Percentiles rank a stretch among this genome's conserved stretches.
These are phyloP conservation scores for Motacilla alba DNA, from an alignment of 2,113 vertebrate genomes.

Conservation along the genomic window DNA sequence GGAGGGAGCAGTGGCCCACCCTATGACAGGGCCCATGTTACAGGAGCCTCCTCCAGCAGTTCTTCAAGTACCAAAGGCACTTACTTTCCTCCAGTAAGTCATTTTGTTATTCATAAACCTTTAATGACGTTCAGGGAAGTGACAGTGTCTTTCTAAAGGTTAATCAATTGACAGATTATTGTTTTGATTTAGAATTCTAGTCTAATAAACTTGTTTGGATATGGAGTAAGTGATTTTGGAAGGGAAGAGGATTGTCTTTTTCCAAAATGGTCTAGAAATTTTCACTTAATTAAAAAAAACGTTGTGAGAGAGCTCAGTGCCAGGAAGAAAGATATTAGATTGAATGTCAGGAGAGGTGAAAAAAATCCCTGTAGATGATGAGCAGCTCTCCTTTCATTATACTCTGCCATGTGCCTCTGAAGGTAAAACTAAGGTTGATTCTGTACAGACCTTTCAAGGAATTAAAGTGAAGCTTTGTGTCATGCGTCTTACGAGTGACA, in stretches of 20 bases:
- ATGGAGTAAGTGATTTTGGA: neutral
- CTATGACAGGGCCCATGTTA: constrained; percentile 94
- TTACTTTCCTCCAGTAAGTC: constrained; percentile 92
- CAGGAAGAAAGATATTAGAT: neutral
- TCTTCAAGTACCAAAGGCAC: constrained; percentile 97
- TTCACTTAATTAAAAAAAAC: neutral
- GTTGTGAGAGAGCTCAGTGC: neutral
- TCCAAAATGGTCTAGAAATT: neutral
- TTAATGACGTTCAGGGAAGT: neutral
- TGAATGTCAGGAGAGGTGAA: neutral
- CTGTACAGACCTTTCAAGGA: neutral
- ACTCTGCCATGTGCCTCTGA: neutral
- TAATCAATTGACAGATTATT: neutral
- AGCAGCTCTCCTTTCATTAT: neutral
- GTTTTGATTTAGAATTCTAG: neutral
- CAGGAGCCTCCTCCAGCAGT: constrained; percentile 96
- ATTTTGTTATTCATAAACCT: neutral
- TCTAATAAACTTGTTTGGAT: neutral
- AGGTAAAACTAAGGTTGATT: neutral
- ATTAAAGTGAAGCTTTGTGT: neutral
- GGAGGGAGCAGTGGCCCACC: constrained; percentile 94
- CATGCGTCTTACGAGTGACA: neutral
- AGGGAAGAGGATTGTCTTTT: neutral
- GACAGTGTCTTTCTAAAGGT: neutral
- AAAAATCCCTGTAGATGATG: neutral